Conservation (phyloP, 64 coral and sea anemone genomes). For the Actinia equina region DNA sequence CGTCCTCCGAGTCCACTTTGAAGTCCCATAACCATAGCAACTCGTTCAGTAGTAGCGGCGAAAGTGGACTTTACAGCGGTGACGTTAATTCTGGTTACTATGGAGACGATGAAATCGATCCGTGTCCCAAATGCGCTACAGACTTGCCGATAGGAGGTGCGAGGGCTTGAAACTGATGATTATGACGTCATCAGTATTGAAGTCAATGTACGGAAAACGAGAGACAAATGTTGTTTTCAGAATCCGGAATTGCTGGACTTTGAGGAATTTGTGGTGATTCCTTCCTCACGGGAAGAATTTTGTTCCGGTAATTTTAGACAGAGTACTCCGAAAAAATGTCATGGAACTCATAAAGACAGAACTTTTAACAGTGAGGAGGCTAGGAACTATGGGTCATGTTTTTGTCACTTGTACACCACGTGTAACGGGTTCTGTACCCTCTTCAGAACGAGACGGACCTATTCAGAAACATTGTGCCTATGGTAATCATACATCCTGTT, state of each 20-base stretch:
- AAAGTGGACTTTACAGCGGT: constrained; percentile 71
- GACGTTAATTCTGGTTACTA: constrained; percentile 90
- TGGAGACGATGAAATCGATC: constrained; percentile 90
- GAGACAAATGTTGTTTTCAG: background rate
- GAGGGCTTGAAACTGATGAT: constrained; percentile 39
- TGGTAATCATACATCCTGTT: background rate
- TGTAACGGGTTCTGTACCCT: background rate
- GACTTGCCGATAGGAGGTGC: constrained; percentile 9
- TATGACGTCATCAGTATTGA: constrained; percentile 85
- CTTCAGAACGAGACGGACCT: background rate
- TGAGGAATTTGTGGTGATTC: constrained; percentile 79
- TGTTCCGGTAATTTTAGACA: constrained; percentile 42
- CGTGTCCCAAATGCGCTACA: constrained; percentile 46
- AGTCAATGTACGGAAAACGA: constrained; percentile 20
- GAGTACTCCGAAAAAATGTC: background rate
- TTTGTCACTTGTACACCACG: constrained; percentile 16
- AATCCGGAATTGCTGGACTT: constrained; percentile 20
- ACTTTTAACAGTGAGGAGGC: background rate
- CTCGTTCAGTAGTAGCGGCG: constrained; percentile 48
- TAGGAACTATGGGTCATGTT: background rate
- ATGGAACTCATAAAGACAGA: background rate
- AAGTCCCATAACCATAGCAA: constrained; percentile 7
- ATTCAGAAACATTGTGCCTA: background rate
- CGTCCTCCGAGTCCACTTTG: constrained; percentile 33
- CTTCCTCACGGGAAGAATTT: constrained; percentile 83